Base-by-base conservation (phyloP, 2,113 vertebrate genomes). In the Brevimyrus niger region DNA sequence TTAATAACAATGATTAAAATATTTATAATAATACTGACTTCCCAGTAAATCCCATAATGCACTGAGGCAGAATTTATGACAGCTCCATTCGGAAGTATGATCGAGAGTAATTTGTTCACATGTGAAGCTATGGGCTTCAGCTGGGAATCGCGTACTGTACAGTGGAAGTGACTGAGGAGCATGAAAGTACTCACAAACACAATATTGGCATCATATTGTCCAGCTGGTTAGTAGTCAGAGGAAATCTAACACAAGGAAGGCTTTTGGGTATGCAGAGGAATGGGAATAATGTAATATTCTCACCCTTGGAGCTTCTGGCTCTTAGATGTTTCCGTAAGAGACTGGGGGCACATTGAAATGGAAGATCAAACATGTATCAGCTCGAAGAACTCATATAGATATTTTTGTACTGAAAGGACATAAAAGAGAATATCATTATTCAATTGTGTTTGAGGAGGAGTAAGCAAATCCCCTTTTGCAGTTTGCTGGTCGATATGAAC, bases 61-160 rank as follows among this genome's bases (percentile, higher is more conserved):
- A n/a, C 27, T 4, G 48, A 53, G 65, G 44, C 44, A 84, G 44
- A 9, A 8, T 42, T 84, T 84, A 15, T 84, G 17, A 46, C n/a
- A 1, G 9, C 21, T 46, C 8, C 83, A 47, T 86, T 27, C 47
- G 11, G 83, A n/a, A 27, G 83, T 48, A n/a, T 38, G 50, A 48
- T 23, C 46, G 6, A 3, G 10, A 50, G 73, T 80, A 35, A 80
- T 42, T 42, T 3, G 35, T 35, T 80, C 73, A 31, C 61, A 13
- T 31, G 61, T 69, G 61, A 69, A 69, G n/a, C 10, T 69, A 13
- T 69, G 9, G 61, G 61, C n/a, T 69, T 69, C 61, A 69, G 46
- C 42, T 35, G 35, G 82, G 19, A 94, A 92, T 93, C 90, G 91
- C 89, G n/a, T n/a, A 90, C 90, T n/a, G n/a, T n/a, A 92, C 73